A percentile compares a stretch with the other conserved stretches of the same genome.
Evolutionary conservation across 2,888 invertebrate genomes (phyloP).

Genomic region (Allolobophora icterica): DNA sequence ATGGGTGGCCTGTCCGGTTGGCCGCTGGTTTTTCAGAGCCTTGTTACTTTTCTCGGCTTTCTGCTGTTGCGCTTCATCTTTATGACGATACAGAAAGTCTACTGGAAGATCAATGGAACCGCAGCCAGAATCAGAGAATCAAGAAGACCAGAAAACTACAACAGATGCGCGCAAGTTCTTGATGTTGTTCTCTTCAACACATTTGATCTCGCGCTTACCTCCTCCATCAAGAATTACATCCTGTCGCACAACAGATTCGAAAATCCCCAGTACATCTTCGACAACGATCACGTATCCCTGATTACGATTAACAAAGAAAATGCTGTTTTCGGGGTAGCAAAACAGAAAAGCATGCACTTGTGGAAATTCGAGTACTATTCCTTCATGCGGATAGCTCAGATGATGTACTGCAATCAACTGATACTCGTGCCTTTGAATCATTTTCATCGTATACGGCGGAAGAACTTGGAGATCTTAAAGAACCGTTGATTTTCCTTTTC

Average conservation of each 20-base stretch:
- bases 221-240: slow-evolving; percentile 26
- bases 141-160: not conserved
- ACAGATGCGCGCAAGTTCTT: not conserved
- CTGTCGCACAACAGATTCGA: slow-evolving; percentile 34
- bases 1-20: too few species aligned
- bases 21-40: not conserved
- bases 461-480: slow-evolving; percentile 40
- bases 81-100: not conserved
- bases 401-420: not conserved
- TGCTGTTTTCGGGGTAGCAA: slow-evolving; percentile 28
- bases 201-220: not conserved
- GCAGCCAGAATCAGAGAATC: too few species aligned
- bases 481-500: slow-evolving; percentile 38
- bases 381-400: slow-evolving; percentile 24
- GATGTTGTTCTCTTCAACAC: not conserved
- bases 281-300: slow-evolving; percentile 30
- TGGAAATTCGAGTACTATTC: slow-evolving; percentile 23
- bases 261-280: slow-evolving; percentile 30
- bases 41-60: not conserved
- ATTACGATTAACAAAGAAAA: not conserved
- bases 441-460: slow-evolving; percentile 39
- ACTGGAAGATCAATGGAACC: slow-evolving; percentile 12
- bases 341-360: not conserved
- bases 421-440: slow-evolving; percentile 4
- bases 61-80: not conserved